Evolutionary conservation across 2,113 vertebrate species (phyloP).

Genomic region (Cyprinodon tularosa): DNA sequence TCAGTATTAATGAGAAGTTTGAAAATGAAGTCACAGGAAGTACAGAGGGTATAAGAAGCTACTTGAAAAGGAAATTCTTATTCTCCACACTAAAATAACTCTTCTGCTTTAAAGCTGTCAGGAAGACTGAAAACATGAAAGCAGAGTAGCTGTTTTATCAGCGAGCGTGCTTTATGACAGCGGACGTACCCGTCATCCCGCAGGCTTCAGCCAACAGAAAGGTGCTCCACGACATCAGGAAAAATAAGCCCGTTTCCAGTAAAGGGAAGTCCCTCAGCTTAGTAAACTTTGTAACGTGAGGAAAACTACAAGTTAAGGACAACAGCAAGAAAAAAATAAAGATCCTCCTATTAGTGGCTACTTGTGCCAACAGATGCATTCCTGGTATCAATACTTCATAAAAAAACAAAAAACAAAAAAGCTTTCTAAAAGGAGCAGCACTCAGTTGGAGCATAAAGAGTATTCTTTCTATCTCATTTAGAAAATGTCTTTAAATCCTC

Average conservation of each 20-base stretch:
- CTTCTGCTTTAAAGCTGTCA: not conserved
- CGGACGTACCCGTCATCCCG: constrained; percentile 89
- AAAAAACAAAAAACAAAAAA: no score
- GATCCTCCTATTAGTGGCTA: no score
- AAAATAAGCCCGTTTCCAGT: constrained; percentile 95
- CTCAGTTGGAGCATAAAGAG: no score
- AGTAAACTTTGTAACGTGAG: constrained; percentile 96
- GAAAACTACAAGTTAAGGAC: constrained; percentile 60
- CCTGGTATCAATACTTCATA: no score
- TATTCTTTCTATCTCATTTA: no score
- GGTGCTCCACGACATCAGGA: constrained; percentile 99
- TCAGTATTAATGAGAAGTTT: not conserved
- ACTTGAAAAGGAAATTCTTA: not conserved
- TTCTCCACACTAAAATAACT: no score
- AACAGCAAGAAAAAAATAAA: constrained; percentile 6
- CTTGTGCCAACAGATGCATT: no score
- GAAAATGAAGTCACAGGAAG: not conserved
- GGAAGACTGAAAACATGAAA: not conserved
- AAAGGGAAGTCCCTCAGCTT: constrained; percentile 93
- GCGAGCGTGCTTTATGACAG: not conserved
- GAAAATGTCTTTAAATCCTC: no score
- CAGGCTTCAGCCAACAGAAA: constrained; percentile 96
- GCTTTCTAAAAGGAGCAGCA: no score
- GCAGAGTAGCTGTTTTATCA: not conserved
- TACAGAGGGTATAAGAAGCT: not conserved